Evolutionary conservation across 37 sponge, comb jelly and placozoan genomes (phyloP).

Genomic region (Spongilla lacustris): DNA sequence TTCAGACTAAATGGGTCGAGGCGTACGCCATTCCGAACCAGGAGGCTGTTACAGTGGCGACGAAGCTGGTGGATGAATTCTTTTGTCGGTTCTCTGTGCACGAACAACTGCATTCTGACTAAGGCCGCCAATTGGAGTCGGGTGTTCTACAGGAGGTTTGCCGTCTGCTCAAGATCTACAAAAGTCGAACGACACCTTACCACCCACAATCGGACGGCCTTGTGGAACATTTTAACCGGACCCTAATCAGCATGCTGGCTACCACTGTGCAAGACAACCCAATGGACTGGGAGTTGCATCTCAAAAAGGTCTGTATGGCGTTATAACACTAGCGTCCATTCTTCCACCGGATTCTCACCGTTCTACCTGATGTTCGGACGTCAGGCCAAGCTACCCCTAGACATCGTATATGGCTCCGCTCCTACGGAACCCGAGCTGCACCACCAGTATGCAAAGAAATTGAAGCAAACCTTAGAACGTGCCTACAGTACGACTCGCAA

Average conservation of each 20-base stretch:
- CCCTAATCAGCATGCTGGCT: conserved; percentile 14
- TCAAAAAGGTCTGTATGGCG: no score
- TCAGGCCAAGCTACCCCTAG: conserved; percentile 16
- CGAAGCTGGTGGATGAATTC: conserved; percentile 11
- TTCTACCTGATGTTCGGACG: conserved; percentile 24
- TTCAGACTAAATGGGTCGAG: conserved; percentile 24
- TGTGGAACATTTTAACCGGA: conserved; percentile 24
- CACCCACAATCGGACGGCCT: conserved; percentile 28
- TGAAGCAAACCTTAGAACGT: no score
- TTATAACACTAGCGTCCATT: neutral
- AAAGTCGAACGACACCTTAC: conserved; percentile 21
- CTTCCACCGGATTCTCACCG: neutral
- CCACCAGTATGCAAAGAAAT: no score
- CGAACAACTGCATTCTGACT: conserved; percentile 25
- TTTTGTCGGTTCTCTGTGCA: conserved; percentile 15
- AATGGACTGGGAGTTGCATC: neutral
- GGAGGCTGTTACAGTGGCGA: conserved; percentile 36
- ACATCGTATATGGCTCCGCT: conserved; percentile 10
- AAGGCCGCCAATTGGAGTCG: conserved; percentile 20
- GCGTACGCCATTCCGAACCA: conserved; percentile 39
- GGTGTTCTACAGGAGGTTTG: conserved; percentile 1
- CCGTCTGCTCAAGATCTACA: conserved; percentile 3
- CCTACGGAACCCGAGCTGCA: neutral
- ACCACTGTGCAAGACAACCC: neutral
- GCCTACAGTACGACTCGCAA: neutral